phyloP scores from a whole-genome alignment of 2,113 vertebrate species.

The Pteronura brasiliensis region DNA sequence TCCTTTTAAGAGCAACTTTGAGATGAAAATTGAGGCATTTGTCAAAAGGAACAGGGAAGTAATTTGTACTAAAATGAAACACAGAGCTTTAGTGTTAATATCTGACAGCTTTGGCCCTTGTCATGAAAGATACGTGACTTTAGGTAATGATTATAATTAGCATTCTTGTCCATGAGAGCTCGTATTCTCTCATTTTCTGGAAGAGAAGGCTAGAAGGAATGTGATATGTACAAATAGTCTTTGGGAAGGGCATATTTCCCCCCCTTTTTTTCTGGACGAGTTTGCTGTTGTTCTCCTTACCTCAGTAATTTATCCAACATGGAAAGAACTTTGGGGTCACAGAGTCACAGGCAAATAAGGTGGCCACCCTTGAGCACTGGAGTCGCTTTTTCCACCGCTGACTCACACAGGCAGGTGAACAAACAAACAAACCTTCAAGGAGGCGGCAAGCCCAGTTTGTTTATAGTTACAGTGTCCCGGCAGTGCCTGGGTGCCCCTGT shows the following conservation, averaged over 20 bases:
- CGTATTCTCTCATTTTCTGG: conserved; percentile 30
- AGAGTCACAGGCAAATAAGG: neutral
- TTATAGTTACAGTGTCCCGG: neutral
- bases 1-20: conserved; percentile 64
- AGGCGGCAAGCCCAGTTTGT: neutral
- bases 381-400: neutral
- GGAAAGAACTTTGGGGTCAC: neutral
- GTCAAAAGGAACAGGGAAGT: conserved; percentile 53
- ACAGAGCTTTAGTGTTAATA: neutral
- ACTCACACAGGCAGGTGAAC: neutral
- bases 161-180: conserved; percentile 19
- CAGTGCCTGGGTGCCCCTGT: neutral
- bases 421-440: neutral
- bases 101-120: conserved; percentile 59
- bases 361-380: neutral
- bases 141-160: conserved; percentile 63
- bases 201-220: neutral
- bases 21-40: conserved; percentile 66
- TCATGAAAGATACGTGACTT: conserved; percentile 63
- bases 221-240: neutral
- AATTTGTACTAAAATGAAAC: conserved; percentile 57
- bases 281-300: neutral
- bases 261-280: neutral
- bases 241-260: neutral
- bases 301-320: neutral